Evolutionary conservation across 1,140 invertebrate species (phyloP), one percentile per base, ranked within the genome.

Genomic region (Trachymyrmex cornetzi): DNA sequence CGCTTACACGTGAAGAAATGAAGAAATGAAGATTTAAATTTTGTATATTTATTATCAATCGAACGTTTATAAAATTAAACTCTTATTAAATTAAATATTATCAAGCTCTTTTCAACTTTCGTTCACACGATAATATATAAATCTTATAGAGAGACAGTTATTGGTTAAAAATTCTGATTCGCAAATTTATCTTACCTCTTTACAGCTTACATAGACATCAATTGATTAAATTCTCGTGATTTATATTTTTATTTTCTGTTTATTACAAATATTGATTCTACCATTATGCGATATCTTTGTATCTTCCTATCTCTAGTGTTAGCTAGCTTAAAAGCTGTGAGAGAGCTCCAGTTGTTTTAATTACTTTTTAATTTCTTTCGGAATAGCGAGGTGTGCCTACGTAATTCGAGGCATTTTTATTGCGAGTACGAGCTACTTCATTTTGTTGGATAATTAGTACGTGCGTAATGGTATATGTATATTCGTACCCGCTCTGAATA

Each of bases 351-450:
- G 90, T 92, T 93, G 92, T 93, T 93, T 93, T 93, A 93, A 94
- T 94, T 93, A 94, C 90, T 94, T 94, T 93, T 94, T 94, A 94
- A 94, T 94, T 94, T 94, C 91, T 94, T 94, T 89, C 88, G 67
- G 92, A 93, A 94, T 90, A 89, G 87, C 87, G 85, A 89, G 87
- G 89, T 90, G 85, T 92, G 88, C 89, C 88, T 81, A 88, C 88
- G 90, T 93, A 93, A 93, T 93, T 93, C 81, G 87, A 91, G 88
- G 86, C 84, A 89, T 92, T 92, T 92, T 92, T 92, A 90, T 84
- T 64, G 87, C 75, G 71, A 67, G 86, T 77, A 71, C 88, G 86
- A 59, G 71, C 71, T 82, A 86, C 38, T 85, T 85, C 90, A 88
- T 90, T 80, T 81, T 87, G 67, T 71, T 72, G 71, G 64, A 66